phyloP scores from a whole-genome alignment of 2,888 invertebrate genomes.

The Glaucopsyche alexis region DNA sequence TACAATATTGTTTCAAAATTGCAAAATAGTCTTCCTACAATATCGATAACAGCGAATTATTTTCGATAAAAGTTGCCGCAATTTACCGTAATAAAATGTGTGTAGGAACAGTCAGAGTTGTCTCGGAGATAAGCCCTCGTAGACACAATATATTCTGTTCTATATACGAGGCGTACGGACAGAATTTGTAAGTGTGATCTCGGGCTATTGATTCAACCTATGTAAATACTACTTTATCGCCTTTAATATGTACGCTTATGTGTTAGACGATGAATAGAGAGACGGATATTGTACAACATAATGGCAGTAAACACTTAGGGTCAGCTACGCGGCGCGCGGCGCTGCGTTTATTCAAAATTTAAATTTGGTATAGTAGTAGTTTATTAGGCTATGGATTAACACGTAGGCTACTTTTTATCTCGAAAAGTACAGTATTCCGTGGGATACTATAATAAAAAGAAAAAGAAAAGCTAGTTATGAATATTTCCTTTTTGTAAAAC shows the following conservation, averaged over 20 bases:
- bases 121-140: slow-evolving; percentile 14
- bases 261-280: background rate
- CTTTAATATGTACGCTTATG: background rate
- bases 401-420: no score
- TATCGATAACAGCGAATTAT: background rate
- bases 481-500: background rate
- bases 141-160: background rate
- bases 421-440: no score
- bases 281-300: no score
- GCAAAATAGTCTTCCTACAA: no score
- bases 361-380: no score
- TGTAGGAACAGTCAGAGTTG: background rate
- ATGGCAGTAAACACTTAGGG: no score
- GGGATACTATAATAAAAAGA: no score
- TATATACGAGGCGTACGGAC: slow-evolving; percentile 3
- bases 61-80: background rate
- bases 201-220: slow-evolving; percentile 11
- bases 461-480: background rate
- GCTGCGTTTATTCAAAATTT: no score
- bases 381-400: no score
- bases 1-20: no score
- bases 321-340: no score
- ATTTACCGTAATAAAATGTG: background rate
- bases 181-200: slow-evolving; percentile 6
- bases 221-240: slow-evolving; percentile 6